These are phyloP conservation scores for Petrophora chlorosata DNA, from an alignment of 2,888 invertebrate species.

Conservation along the genomic window DNA sequence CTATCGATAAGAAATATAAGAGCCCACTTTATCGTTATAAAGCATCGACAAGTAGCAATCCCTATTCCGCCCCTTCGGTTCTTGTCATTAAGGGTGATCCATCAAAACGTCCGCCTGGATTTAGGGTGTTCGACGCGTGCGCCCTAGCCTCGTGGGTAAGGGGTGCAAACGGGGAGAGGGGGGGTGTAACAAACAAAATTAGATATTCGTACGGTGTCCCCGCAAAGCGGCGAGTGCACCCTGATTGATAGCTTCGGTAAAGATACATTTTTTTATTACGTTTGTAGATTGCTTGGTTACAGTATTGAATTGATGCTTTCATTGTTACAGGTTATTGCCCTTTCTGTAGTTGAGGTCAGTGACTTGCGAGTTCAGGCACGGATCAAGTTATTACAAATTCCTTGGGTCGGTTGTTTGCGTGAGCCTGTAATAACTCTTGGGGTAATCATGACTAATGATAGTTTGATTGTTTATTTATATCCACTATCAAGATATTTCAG, in stretches of 20 bases:
- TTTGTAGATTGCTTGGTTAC: conserved; percentile 32
- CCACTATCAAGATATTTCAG: neutral
- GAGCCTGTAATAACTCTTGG: conserved; percentile 3
- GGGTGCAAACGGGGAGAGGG: conserved; percentile 29
- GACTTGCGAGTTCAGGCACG: conserved; percentile 15
- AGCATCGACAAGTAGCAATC: conserved; percentile 41
- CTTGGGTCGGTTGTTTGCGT: conserved; percentile 11
- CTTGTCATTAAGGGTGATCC: conserved; percentile 84
- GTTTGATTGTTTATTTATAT: conserved; percentile 6
- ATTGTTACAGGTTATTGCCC: conserved; percentile 26
- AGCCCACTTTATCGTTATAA: conserved; percentile 44
- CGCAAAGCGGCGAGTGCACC: conserved; percentile 72
- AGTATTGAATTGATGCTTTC: conserved; percentile 22
- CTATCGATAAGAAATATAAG: conserved; percentile 49
- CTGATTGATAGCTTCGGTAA: conserved; percentile 74
- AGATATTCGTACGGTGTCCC: conserved; percentile 81
- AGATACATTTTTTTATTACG: conserved; percentile 41
- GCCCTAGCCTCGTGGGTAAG: conserved; percentile 43
- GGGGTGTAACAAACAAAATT: conserved; percentile 76
- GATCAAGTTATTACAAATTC: conserved; percentile 7
- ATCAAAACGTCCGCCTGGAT: conserved; percentile 82
- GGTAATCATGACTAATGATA: conserved; percentile 4
- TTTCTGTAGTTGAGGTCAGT: conserved; percentile 15
- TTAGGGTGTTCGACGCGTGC: conserved; percentile 79
- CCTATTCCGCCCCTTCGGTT: conserved; percentile 71